Base-by-base conservation (phyloP, 2,888 invertebrate species). In the Epistrophella euchroma region DNA sequence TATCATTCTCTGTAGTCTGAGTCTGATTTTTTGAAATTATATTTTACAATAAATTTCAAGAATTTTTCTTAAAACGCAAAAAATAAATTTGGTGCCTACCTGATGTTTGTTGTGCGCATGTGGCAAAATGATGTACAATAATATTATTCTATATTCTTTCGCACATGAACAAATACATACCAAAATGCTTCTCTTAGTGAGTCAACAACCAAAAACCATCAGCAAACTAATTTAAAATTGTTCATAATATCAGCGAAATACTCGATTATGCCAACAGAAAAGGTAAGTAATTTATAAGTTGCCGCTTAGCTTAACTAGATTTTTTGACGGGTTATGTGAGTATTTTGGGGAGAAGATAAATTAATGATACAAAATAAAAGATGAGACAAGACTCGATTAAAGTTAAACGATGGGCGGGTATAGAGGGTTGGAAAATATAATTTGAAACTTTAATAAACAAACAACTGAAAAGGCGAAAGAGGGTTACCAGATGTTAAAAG, bases 41-140 rank as follows among this genome's bases (percentile, higher is more conserved):
- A 15, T 52, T 25, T 52, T 52, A 52, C 15, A 52, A 52, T 15
- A 10, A 52, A 15, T 6, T 64, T 64, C 1, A 28, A 45, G 43
- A 28, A 13, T 17, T 37, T 68, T 37, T 52, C 1, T n/a, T 25
- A 40, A 68, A 68, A 68, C 68, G 68, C 52, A 68, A 68, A 68
- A 68, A 35, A 50, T 19, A n/a, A n/a, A 37, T 52, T 50, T 25
- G 7, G 52, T 37, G 17, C 62, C 17, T 66, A n/a, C n/a, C n/a
- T n/a, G n/a, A n/a, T n/a, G 45, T 1, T 19, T 55, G 17, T 6
- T 58, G 45, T 77, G 85, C 85, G 85, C 85, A 85, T 85, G 85
- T 76, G 72, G 15, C 37, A 47, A 52, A 66, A 47, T 37, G 17
- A 60, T 70, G 64, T n/a, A 37, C 17, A 58, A 64, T 62, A 50